Evolutionary conservation across 2,797 vertebrate species (phyloP), one percentile per base, ranked within the genome.

Genomic region (Sebastes oblongus): DNA sequence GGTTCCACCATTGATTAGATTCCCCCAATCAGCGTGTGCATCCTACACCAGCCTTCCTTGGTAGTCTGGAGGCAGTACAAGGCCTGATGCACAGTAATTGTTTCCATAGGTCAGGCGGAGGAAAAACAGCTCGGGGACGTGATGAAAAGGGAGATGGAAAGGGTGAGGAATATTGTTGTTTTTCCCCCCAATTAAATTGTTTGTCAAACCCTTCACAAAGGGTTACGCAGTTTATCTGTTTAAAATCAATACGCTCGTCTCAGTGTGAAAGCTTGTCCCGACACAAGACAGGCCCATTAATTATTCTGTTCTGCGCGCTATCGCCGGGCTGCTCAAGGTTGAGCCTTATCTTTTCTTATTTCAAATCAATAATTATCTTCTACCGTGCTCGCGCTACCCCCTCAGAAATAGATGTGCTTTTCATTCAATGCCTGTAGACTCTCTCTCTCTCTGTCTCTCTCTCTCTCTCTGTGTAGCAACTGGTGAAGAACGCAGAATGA

Each of bases 301-400:
- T 95, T 95, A 95, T 94, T 94, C 93, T 86, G 87, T 92, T 91
- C 88, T 79, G 91, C 54, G 81, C 62, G 88, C 93, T 90, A 90
- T 88, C 88, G 61, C 89, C 62, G 54, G 74, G 86, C 93, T 83
- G 86, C 93, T 95, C 93, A 95, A 94, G 94, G 95, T 95, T 94
- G 94, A 94, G 91, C 75, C 92, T 93, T 94, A 94, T 95, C 94
- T 94, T 93, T 94, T 94, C 93, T 95, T 93, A 94, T 95, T 95
- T 93, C 91, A 92, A 93, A 95, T 95, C 95, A 94, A 95, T 95
- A 95, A 95, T 94, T 94, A 95, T 93, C 93, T 93, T 88, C 91
- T 81, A 84, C 87, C 82, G 46, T 77, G 86, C 87, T 86, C 34
- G 8, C 64, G n/a, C 86, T 80, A 18, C 82, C 80, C 86, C 82